phyloP scores from a whole-genome alignment of 2,888 invertebrate species.

The Phoronis australis region DNA sequence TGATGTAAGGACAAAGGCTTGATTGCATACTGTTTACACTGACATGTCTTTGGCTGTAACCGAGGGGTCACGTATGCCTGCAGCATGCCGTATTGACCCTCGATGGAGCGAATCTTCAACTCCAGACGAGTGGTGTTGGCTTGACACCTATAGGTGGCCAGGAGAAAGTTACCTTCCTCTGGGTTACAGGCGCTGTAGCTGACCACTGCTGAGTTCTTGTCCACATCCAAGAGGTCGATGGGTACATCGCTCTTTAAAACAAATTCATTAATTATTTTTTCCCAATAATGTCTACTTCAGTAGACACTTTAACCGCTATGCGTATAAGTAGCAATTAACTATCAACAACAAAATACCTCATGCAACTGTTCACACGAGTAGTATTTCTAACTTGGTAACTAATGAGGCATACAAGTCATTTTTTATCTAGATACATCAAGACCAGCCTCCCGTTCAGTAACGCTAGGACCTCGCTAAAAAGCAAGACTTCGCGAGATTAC shows the following conservation, averaged over 20 bases:
- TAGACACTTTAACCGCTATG: too few species aligned
- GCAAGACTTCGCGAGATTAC: too few species aligned
- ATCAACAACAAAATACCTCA: too few species aligned
- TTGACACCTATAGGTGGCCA: conserved; percentile 89
- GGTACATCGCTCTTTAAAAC: conserved; percentile 64
- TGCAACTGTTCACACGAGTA: too few species aligned
- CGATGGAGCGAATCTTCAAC: conserved; percentile 73
- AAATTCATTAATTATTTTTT: too few species aligned
- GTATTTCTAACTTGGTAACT: too few species aligned
- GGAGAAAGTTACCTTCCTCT: conserved; percentile 64
- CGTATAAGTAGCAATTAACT: too few species aligned
- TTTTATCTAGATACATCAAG: too few species aligned
- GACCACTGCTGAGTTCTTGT: conserved; percentile 75
- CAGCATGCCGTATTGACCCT: conserved; percentile 71
- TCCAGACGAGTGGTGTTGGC: conserved; percentile 85
- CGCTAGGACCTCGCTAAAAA: too few species aligned
- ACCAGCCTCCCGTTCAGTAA: too few species aligned
- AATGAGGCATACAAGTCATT: too few species aligned
- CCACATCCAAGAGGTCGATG: conserved; percentile 70
- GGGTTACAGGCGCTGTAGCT: conserved; percentile 68
- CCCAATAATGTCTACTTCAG: too few species aligned
- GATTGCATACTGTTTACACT: conserved; percentile 64
- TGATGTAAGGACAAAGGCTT: conserved; percentile 74
- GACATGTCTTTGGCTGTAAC: conserved; percentile 74
- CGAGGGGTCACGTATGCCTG: conserved; percentile 73